Evolutionary conservation across 2,113 vertebrate species (phyloP).

Genomic region (Microtus ochrogaster): DNA sequence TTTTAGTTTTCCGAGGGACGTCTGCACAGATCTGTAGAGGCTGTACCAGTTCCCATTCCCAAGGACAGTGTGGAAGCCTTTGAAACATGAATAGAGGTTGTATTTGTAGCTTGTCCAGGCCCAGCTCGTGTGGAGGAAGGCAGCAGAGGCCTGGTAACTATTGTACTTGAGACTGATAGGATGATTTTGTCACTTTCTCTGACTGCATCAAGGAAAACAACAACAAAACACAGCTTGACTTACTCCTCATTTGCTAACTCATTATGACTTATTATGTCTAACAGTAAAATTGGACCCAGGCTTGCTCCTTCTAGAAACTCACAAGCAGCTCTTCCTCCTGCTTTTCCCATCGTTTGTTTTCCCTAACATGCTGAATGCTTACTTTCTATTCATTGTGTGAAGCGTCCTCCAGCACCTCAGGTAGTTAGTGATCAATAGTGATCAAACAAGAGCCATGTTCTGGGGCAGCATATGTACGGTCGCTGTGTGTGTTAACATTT

Average conservation of each 20-base stretch:
- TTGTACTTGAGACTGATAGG: constrained; percentile 7
- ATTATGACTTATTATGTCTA: constrained; percentile 27
- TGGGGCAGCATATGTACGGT: background rate
- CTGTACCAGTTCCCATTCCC: background rate
- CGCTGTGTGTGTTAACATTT: background rate
- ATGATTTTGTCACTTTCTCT: constrained; percentile 20
- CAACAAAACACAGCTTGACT: constrained; percentile 2
- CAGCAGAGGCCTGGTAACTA: background rate
- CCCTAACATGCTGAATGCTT: background rate
- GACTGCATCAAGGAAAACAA: constrained; percentile 22
- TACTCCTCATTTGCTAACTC: constrained; percentile 60
- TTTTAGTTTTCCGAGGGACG: background rate
- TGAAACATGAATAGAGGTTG: constrained; percentile 4
- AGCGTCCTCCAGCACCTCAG: background rate
- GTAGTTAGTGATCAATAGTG: constrained; percentile 34
- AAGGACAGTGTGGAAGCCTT: background rate
- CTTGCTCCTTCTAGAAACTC: constrained; percentile 55
- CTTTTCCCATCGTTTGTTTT: background rate
- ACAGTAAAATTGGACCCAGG: constrained; percentile 17
- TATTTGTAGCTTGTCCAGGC: background rate
- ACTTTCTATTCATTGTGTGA: constrained; percentile 45
- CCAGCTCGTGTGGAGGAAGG: background rate
- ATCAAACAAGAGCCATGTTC: background rate
- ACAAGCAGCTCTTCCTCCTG: constrained; percentile 15
- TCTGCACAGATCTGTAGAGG: background rate